Percentiles rank a stretch among this genome's conserved stretches.
phyloP scores from a whole-genome alignment of 2,888 invertebrate species.

The Morpho achilles region DNA sequence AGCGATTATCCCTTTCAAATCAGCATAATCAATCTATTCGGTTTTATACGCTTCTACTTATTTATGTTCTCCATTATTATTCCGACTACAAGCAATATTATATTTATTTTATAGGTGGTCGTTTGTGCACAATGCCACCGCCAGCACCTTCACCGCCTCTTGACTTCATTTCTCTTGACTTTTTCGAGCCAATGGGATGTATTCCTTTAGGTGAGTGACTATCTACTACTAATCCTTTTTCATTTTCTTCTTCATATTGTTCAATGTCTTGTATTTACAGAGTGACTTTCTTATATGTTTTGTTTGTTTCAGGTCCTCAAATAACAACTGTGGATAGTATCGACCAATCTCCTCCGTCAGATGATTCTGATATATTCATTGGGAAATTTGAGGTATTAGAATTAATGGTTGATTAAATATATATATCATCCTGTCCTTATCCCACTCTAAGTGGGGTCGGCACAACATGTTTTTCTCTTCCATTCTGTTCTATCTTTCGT shows the following conservation, averaged over 20 bases:
- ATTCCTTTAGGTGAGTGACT: constrained; percentile 60
- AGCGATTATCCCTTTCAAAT: no score
- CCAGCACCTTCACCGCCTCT: constrained; percentile 60
- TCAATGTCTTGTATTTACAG: not conserved
- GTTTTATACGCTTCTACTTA: no score
- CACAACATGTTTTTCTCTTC: no score
- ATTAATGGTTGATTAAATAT: no score
- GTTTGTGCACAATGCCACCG: constrained; percentile 36
- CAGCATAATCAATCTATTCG: no score
- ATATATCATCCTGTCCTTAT: no score
- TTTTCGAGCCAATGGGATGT: constrained; percentile 69
- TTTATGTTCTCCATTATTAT: no score
- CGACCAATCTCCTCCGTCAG: constrained; percentile 53
- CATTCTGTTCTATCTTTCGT: no score
- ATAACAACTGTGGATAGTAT: constrained; percentile 61
- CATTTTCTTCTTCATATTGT: not conserved
- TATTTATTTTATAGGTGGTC: constrained; percentile 37
- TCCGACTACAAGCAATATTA: not conserved
- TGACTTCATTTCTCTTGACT: constrained; percentile 61
- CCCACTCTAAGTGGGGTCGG: no score
- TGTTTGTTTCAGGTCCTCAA: constrained; percentile 51
- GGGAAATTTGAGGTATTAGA: constrained; percentile 56
- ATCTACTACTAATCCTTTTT: no score
- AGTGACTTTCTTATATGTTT: not conserved
- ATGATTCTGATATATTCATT: constrained; percentile 67